phyloP scores from a whole-genome alignment of 2,888 invertebrate species.

The Agrochola circellaris region DNA sequence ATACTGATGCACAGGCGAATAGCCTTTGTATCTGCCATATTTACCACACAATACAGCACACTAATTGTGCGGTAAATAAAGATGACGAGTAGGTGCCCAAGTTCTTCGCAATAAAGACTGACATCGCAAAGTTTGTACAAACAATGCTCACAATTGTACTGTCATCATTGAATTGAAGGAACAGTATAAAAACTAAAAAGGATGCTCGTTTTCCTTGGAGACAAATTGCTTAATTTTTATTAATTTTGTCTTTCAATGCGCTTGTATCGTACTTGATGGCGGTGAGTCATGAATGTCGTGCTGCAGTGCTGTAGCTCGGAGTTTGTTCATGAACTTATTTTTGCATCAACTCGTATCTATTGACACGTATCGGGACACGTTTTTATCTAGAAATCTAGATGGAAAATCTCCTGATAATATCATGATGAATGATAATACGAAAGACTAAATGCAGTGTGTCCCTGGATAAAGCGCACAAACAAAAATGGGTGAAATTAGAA shows the following conservation, averaged over 20 bases:
- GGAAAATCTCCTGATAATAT: conserved; percentile 6
- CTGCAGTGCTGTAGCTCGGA: conserved; percentile 43
- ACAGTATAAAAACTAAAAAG: conserved; percentile 39
- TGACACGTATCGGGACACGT: conserved; percentile 15
- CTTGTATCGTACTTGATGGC: conserved; percentile 53
- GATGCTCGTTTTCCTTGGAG: conserved; percentile 53
- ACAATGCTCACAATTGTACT: conserved; percentile 35
- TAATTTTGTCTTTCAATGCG: conserved; percentile 57
- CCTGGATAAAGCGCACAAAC: too few relatives aligned
- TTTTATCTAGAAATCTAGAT: conserved; percentile 36
- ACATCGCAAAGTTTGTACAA: conserved; percentile 22
- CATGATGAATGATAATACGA: conserved; percentile 14
- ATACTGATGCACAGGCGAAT: conserved; percentile 6
- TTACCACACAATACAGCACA: not conserved
- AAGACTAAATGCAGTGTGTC: not conserved
- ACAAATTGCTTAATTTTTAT: conserved; percentile 66
- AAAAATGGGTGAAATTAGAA: too few relatives aligned
- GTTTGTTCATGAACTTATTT: conserved; percentile 31
- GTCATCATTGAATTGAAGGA: conserved; percentile 39
- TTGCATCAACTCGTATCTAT: conserved; percentile 30
- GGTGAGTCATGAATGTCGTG: conserved; percentile 53
- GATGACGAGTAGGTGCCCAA: not conserved
- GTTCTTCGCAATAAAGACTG: conserved; percentile 22
- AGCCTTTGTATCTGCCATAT: not conserved
- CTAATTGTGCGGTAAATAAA: not conserved